These are phyloP conservation scores for Cyanoliseus patagonus DNA, from an alignment of 2,113 vertebrate genomes.

Conservation along the genomic window DNA sequence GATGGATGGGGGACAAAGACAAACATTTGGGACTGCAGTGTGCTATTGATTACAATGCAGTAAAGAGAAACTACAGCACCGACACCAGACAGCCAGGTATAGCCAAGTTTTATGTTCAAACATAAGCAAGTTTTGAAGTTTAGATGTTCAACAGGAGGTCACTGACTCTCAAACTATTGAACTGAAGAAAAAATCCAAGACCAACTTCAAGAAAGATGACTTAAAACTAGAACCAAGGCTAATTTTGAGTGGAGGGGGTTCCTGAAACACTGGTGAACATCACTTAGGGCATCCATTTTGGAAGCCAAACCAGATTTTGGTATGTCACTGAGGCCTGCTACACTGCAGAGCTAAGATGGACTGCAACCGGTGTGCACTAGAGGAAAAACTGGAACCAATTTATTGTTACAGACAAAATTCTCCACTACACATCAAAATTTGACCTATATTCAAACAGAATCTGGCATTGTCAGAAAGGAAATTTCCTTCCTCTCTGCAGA, in stretches of 20 bases:
- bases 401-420: background rate
- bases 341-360: background rate
- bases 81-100: background rate
- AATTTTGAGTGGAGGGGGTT: background rate
- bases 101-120: background rate
- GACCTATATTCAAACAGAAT: background rate
- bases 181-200: background rate
- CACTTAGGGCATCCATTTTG: background rate
- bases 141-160: background rate
- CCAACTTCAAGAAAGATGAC: background rate
- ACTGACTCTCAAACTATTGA: background rate
- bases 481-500: background rate
- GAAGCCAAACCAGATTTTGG: background rate
- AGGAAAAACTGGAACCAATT: background rate
- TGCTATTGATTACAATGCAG: background rate
- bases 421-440: background rate
- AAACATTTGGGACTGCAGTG: background rate
- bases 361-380: background rate
- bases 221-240: background rate
- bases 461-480: background rate
- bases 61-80: background rate
- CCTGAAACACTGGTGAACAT: background rate
- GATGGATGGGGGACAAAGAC: rapidly evolving
- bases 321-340: background rate
- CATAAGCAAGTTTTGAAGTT: background rate